Conservation (phyloP, 2,888 invertebrate species). For the Lithophane leautieri region DNA sequence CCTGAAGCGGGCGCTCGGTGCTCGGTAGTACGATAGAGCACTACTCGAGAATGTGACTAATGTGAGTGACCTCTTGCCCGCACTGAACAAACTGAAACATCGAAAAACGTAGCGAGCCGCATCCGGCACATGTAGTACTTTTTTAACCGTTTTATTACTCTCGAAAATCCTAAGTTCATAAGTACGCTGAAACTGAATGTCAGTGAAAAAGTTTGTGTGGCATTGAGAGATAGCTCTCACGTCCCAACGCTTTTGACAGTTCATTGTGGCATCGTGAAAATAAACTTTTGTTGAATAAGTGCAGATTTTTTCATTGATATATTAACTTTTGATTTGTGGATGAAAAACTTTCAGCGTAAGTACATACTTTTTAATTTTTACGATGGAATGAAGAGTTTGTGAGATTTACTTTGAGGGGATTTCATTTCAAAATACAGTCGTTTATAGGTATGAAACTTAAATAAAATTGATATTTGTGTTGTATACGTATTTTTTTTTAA, state of each 20-base stretch:
- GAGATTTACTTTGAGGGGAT: background rate
- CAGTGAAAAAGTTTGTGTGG: background rate
- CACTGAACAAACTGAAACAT: constrained; percentile 38
- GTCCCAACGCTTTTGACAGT: background rate
- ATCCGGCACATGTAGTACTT: constrained; percentile 31
- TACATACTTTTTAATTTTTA: background rate
- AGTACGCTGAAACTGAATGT: background rate
- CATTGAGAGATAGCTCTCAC: background rate
- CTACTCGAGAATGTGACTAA: constrained; percentile 38
- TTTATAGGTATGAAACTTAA: background rate
- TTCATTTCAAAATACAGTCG: background rate
- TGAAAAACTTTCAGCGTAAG: background rate
- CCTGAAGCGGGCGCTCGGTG: constrained; percentile 19
- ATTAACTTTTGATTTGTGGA: background rate
- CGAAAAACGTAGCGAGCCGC: constrained; percentile 52
- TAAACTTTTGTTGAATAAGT: background rate
- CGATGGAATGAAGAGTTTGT: background rate
- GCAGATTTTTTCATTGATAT: background rate
- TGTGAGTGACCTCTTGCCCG: constrained; percentile 54
- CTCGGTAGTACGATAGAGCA: background rate
- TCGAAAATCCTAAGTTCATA: constrained; percentile 15
- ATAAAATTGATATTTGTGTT: background rate
- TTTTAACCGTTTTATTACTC: constrained; percentile 44
- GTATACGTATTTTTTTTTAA: no score
- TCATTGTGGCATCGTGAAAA: background rate